These are phyloP conservation scores for Meta bourneti DNA, from an alignment of 2,888 invertebrate genomes.

Conservation along the genomic window DNA sequence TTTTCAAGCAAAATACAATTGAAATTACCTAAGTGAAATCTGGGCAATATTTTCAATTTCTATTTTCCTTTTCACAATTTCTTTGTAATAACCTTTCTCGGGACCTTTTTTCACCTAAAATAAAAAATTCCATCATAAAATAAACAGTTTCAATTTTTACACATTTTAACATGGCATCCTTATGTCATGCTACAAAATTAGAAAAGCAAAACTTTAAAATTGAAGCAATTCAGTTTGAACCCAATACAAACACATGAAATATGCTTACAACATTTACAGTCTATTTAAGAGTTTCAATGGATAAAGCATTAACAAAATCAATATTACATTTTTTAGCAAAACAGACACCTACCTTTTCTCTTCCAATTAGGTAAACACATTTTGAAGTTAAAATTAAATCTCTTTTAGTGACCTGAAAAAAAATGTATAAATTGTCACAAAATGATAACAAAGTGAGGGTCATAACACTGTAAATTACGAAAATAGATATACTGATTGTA, in stretches of 20 bases:
- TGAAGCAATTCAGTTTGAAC: neutral
- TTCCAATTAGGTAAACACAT: conserved; percentile 84
- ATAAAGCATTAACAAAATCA: neutral
- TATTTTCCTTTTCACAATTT: conserved; percentile 85
- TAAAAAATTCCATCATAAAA: neutral
- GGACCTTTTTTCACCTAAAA: conserved; percentile 84
- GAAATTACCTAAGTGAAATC: conserved; percentile 82
- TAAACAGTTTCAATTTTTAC: neutral
- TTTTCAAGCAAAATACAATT: neutral
- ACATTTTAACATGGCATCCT: too few relatives aligned
- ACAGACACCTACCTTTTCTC: conserved; percentile 82
- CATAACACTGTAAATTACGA: neutral
- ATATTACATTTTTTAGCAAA: conserved; percentile 7
- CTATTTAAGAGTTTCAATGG: too few relatives aligned
- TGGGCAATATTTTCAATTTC: conserved; percentile 83
- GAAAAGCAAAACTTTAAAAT: neutral
- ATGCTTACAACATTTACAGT: too few relatives aligned
- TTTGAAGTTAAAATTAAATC: conserved; percentile 85
- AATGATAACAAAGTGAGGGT: too few relatives aligned
- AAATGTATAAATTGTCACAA: conserved; percentile 17
- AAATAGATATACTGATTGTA: too few relatives aligned
- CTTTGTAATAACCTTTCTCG: conserved; percentile 84
- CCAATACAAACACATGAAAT: neutral
- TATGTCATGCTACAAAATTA: neutral
- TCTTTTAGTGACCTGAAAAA: conserved; percentile 83